Conservation (phyloP, 64 coral and sea anemone species). For the Pachyseris speciosa region DNA sequence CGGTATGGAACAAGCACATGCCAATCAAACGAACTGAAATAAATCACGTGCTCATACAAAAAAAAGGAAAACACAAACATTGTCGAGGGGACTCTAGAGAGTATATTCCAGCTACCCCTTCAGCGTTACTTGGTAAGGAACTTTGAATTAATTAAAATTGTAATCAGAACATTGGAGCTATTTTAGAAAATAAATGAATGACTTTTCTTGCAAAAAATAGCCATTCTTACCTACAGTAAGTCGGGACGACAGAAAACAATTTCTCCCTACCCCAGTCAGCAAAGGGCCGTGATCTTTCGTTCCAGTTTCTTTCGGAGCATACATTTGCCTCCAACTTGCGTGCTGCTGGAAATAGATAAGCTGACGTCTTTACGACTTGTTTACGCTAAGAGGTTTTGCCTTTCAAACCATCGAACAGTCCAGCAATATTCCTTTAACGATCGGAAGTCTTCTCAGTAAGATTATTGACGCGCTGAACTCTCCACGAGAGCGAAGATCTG, state of each 20-base stretch:
- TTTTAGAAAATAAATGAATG: no score
- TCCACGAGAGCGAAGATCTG: background rate
- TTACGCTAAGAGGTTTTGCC: background rate
- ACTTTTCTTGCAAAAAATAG: no score
- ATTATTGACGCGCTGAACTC: background rate
- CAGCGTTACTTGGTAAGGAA: background rate
- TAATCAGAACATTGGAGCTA: no score
- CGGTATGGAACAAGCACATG: background rate
- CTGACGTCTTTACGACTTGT: background rate
- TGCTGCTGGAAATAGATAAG: background rate
- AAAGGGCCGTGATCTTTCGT: background rate
- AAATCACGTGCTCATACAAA: background rate
- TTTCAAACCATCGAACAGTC: background rate
- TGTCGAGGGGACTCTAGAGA: background rate
- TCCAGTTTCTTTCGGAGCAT: background rate
- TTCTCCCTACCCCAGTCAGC: background rate
- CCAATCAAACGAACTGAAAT: conserved; percentile 14
- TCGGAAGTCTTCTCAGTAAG: background rate
- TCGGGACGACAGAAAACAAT: background rate
- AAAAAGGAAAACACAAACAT: background rate
- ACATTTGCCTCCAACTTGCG: background rate
- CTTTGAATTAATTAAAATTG: no score
- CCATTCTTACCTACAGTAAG: background rate
- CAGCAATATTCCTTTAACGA: conserved; percentile 7
- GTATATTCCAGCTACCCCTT: background rate